Evolutionary conservation across 2,113 vertebrate genomes (phyloP).

Genomic region (human (Homo sapiens)): DNA sequence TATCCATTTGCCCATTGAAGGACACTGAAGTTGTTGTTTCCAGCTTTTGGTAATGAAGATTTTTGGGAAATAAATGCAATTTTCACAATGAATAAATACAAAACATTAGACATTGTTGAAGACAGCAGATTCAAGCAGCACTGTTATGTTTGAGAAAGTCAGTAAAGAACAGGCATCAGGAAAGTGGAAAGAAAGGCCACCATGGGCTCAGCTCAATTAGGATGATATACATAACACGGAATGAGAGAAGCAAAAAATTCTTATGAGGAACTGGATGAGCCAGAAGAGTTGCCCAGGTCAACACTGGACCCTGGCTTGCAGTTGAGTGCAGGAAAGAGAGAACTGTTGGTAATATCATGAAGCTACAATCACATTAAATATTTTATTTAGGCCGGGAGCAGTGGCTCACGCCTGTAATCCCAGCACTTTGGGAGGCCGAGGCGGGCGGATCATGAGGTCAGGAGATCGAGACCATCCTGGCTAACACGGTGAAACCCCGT

Average conservation of each 20-base stretch:
- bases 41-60: not conserved
- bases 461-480: too few species aligned
- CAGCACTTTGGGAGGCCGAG: too few species aligned
- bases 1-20: not conserved
- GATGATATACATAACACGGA: rapidly evolving
- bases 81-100: not conserved
- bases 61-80: not conserved
- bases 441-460: too few species aligned
- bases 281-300: not conserved
- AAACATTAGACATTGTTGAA: not conserved
- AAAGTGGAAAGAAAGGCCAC: not conserved
- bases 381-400: not conserved
- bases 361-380: not conserved
- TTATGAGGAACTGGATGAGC: rapidly evolving
- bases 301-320: not conserved
- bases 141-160: not conserved
- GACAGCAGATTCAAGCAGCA: not conserved
- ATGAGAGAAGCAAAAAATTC: not conserved
- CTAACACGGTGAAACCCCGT: too few species aligned
- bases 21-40: not conserved
- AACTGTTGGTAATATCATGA: not conserved
- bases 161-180: not conserved
- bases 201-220: too few species aligned
- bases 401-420: too few species aligned
- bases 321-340: not conserved